Evolutionary conservation across 2,113 vertebrate species (phyloP), one percentile per base, ranked within the genome.

Genomic region (Tetrao urogallus): DNA sequence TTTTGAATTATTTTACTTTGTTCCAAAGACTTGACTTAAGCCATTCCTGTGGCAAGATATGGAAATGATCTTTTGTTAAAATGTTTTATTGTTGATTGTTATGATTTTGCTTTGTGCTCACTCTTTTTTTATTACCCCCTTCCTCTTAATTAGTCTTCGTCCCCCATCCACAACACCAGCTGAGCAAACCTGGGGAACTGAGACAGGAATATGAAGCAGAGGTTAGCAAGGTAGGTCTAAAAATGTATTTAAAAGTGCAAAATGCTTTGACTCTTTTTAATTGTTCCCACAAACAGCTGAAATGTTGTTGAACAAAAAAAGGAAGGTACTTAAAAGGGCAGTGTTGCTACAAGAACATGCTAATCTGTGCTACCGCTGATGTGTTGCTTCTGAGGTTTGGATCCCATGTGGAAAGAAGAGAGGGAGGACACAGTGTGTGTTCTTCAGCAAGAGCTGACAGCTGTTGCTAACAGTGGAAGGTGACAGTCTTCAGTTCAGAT

Each of bases 131-230:
- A 13, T 34, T 32, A 13, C 82, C 71, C 69, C 32, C 45, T 90
- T 92, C 13, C 42, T 95, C 16, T 89, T 50, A 4, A 50, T 81
- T 64, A 98, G 98, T 95, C 67, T 96, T 92, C 83, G 64, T 94
- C 42, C 88, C 61, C 61, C 95, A 77, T 27, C 98, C 98, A 0
- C 45, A 88, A 60, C 98, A 88, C 43, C 93, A 91, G n/a, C 93
- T 98, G 79, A 97, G 98, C 95, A 94, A 98, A 47, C 98, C 98
- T 65, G 98, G 98, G 50, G 98, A 98, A 79, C 66, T 98, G 71
- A 97, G 98, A 38, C 93, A 97, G 94, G 98, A 98, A 71, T 98
- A 98, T 38, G 98, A 98, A 94, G 98, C 98, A 58, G 98, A 98
- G 60, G 97, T 98, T 90, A 98, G 95, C 73, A 98, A 98, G 97